These are phyloP conservation scores for Chaenogobius annularis DNA, from an alignment of 2,113 vertebrate genomes.

Conservation along the genomic window DNA sequence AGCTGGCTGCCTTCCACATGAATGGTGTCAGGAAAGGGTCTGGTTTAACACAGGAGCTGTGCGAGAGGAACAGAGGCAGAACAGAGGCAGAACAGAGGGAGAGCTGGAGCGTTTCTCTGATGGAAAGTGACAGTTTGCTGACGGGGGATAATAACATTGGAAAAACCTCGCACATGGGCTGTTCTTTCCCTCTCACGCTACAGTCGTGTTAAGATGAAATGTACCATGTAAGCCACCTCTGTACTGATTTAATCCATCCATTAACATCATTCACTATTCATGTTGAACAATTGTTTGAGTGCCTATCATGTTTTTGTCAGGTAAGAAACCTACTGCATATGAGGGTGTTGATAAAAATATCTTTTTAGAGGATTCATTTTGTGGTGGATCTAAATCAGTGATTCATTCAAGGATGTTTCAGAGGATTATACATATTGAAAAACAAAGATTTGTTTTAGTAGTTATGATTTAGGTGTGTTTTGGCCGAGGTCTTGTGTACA, in stretches of 20 bases:
- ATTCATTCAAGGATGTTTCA: neutral
- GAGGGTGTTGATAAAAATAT: too few species aligned
- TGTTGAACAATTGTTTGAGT: neutral
- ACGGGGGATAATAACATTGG: constrained; percentile 36
- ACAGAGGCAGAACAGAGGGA: constrained; percentile 42
- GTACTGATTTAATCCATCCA: neutral
- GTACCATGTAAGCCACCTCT: neutral
- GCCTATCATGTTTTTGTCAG: too few species aligned
- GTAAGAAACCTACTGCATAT: too few species aligned
- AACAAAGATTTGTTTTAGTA: neutral
- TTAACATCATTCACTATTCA: neutral
- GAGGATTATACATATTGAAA: too few species aligned
- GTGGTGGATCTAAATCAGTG: neutral
- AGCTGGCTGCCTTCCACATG: constrained; percentile 41
- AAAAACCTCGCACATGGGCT: constrained; percentile 29
- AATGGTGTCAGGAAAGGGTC: constrained; percentile 40
- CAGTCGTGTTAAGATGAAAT: neutral
- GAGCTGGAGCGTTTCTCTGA: constrained; percentile 66
- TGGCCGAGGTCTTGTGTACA: neutral
- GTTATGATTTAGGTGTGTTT: neutral
- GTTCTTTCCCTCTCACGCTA: neutral
- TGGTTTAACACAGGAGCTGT: constrained; percentile 3
- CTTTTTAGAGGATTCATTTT: too few species aligned
- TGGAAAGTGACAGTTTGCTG: constrained; percentile 59
- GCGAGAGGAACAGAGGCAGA: constrained; percentile 47